Base-by-base conservation (phyloP, 2,888 invertebrate genomes). In the Cheilosia vulpina region DNA sequence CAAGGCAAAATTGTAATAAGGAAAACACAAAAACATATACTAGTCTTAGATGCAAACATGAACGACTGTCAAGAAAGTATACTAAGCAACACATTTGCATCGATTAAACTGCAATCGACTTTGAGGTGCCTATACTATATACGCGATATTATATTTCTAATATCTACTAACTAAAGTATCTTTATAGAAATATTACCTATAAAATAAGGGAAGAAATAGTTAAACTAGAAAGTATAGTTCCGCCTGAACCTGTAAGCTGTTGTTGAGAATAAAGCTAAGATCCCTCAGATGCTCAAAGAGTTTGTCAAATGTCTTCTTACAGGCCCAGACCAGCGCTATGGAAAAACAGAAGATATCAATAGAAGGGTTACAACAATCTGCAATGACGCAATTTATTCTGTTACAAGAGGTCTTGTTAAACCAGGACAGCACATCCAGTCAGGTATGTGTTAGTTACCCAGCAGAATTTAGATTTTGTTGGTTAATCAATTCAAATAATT, bases 171-270 rank as follows among this genome's bases (percentile, higher is more conserved):
- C 31, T 31, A 5, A 24, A 24, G 24, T 24, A 34, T 34, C 2
- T 11, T 62, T 1, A 21, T 50, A 52, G 65, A 21, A 34, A 50
- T 38, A 34, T 38, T 50, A 38, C 34, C 11, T 50, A 21, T 19
- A 65, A 65, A 50, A 34, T 65, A 19, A 65, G 65, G 19, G 34
- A 65, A 65, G 38, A 50, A 38, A 15, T 65, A 50, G n/a, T 15
- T 1, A 65, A 65, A 65, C 17, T 47, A 6, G 65, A 65, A 34
- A 34, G 38, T 7, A 21, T 34, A 6, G 38, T 15, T 34, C 50
- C 52, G 15, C 65, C 50, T 19, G 34, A 62, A 9, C 24, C 11
- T 62, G 43, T 60, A 60, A 60, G 24, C 68, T 68, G 41, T 65
- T 31, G 50, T 65, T 11, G 34, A 50, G 13, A 52, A 52, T 65